phyloP scores from a whole-genome alignment of 2,797 vertebrate genomes.

The Chiropotes sagulatus region DNA sequence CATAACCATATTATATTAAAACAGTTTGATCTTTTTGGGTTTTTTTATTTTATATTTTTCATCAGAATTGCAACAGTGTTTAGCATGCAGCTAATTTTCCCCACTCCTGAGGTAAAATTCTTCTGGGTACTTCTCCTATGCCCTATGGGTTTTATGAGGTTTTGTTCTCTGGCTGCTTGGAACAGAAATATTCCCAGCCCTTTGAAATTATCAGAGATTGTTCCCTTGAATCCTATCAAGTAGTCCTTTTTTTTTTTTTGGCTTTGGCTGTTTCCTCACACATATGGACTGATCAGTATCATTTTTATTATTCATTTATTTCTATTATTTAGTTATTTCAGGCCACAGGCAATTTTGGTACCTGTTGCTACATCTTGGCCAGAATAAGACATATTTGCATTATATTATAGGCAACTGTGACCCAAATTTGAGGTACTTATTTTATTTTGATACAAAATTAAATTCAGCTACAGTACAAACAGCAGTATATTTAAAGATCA shows the following conservation, averaged over 20 bases:
- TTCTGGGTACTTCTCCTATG: background rate
- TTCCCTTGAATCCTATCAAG: background rate
- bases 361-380: background rate
- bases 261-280: background rate
- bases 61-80: background rate
- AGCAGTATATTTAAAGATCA: background rate
- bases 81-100: background rate
- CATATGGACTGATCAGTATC: background rate
- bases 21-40: background rate
- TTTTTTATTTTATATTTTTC: background rate
- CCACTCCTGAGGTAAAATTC: background rate
- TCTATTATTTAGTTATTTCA: background rate
- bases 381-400: background rate
- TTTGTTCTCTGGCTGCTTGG: background rate
- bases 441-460: background rate
- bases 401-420: background rate
- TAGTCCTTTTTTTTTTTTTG: background rate
- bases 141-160: background rate
- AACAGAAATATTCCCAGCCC: background rate
- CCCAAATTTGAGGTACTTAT: background rate
- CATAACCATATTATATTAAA: background rate
- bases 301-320: background rate
- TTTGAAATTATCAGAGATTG: background rate
- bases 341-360: background rate
- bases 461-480: background rate